Evolutionary conservation across 2,797 vertebrate genomes (phyloP).

Genomic region (Meriones psammophilus): DNA sequence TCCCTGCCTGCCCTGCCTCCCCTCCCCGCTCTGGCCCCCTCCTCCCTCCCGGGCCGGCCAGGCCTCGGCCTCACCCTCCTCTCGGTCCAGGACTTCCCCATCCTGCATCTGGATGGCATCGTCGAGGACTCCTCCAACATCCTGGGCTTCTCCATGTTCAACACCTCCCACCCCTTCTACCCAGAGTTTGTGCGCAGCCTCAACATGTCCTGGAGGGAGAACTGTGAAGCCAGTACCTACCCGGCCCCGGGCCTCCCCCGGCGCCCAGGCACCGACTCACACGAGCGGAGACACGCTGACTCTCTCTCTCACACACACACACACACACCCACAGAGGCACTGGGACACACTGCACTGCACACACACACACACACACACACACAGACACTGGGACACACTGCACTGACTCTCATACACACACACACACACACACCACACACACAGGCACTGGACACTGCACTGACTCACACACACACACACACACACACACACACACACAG

Average conservation of each 20-base stretch:
- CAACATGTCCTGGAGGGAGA: conserved; percentile 97
- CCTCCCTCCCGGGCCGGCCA: background rate
- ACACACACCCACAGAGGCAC: too few relatives aligned
- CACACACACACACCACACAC: too few relatives aligned
- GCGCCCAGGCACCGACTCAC: background rate
- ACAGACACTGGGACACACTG: too few relatives aligned
- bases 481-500: too few relatives aligned
- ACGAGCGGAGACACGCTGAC: too few relatives aligned
- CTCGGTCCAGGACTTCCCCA: conserved; percentile 93
- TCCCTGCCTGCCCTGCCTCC: too few relatives aligned
- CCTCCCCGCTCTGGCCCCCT: background rate
- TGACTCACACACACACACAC: too few relatives aligned
- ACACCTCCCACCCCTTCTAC: conserved; percentile 95
- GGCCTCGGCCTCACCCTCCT: background rate
- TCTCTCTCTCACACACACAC: too few relatives aligned
- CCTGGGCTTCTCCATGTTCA: conserved; percentile 97
- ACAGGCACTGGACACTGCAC: too few relatives aligned
- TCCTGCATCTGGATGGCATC: conserved; percentile 93
- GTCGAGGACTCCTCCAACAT: conserved; percentile 95
- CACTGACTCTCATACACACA: too few relatives aligned
- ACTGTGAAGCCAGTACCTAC: conserved; percentile 92
- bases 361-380: too few relatives aligned
- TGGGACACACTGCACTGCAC: too few relatives aligned
- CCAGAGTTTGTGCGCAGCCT: conserved; percentile 95
- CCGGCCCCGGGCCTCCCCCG: conserved; percentile 84